phyloP scores from a whole-genome alignment of 2,113 vertebrate species.

The Reinhardtius hippoglossoides region DNA sequence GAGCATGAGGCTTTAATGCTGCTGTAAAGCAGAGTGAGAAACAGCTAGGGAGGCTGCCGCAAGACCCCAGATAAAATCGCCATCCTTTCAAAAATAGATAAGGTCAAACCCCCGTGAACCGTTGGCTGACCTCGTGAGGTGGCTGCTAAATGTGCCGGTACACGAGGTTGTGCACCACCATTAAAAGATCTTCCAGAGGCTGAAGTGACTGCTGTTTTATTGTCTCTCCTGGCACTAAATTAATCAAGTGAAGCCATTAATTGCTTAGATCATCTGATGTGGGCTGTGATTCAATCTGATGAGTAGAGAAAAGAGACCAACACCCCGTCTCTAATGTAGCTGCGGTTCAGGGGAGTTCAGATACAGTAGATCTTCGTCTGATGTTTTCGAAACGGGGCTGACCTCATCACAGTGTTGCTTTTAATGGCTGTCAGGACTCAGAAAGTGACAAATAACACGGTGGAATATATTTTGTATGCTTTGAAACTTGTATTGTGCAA shows the following conservation, averaged over 20 bases:
- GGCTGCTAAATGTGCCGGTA: slow-evolving; percentile 58
- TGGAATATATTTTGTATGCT: too few relatives aligned
- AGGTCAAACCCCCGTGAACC: slow-evolving; percentile 62
- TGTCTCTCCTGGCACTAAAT: slow-evolving; percentile 62
- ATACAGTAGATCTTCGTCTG: slow-evolving; percentile 24
- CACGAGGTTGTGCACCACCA: slow-evolving; percentile 54
- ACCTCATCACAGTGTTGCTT: slow-evolving; percentile 49
- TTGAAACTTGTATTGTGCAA: too few relatives aligned
- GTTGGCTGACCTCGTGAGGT: slow-evolving; percentile 51
- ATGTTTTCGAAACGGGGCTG: slow-evolving; percentile 22
- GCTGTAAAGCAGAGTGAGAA: slow-evolving; percentile 64
- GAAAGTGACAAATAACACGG: not conserved
- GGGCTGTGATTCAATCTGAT: slow-evolving; percentile 55
- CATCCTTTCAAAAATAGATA: slow-evolving; percentile 71
- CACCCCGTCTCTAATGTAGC: slow-evolving; percentile 29
- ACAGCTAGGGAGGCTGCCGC: slow-evolving; percentile 51
- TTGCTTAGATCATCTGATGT: slow-evolving; percentile 74
- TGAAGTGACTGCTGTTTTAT: slow-evolving; percentile 57
- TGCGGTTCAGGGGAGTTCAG: slow-evolving; percentile 33
- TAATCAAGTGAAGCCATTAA: slow-evolving; percentile 69
- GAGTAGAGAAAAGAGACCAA: slow-evolving; percentile 43
- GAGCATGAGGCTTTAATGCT: slow-evolving; percentile 62
- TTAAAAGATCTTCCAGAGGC: slow-evolving; percentile 61
- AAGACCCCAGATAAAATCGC: slow-evolving; percentile 65
- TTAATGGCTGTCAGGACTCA: slow-evolving; percentile 28